Evolutionary conservation across 2,888 invertebrate genomes (phyloP), one percentile per base, ranked within the genome.

Genomic region (Leucophora obtusa): DNA sequence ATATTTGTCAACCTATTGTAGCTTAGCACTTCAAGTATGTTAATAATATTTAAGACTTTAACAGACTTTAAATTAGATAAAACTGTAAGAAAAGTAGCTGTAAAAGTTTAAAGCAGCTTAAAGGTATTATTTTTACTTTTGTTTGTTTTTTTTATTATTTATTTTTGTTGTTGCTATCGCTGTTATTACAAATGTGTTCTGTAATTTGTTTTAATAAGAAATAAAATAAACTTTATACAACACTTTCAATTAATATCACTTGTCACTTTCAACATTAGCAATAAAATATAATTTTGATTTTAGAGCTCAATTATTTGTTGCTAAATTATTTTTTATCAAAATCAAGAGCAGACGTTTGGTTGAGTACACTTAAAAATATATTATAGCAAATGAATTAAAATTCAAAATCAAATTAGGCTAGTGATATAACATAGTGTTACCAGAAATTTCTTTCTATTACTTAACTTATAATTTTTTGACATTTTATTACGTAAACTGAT

Each of bases 61-160:
- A 43, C 58, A 59, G 51, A 70, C 65, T 60, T 65, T 59, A 66
- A 59, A 54, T 71, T 65, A 60, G 71, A 71, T 77, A 65, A 70
- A 56, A 63, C 18, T 56, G 47, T 47, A n/a, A 15, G 63, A 58
- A 35, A 17, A 51, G 18, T 33, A 38, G 24, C 17, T 21, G 35
- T 47, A 62, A 14, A 63, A 69, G 10, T 63, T 75, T 62, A 50
- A 75, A 62, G 68, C n/a, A 54, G 68, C 60, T 68, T 68, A 53
- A 66, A 59, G 11, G 8, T 43, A 74, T 66, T 58, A 65, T 38
- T 54, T 54, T 6, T 15, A 17, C n/a, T 10, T 17, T 33, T 17
- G 54, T 47, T 18, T 38, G 3, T 35, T 14, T 35, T 9, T 21
- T 21, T 21, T 21, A 21, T 21, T 21, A 4, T 21, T 21, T 4